Evolutionary conservation across 2,888 invertebrate genomes (phyloP).

Genomic region (Volucella zonaria): DNA sequence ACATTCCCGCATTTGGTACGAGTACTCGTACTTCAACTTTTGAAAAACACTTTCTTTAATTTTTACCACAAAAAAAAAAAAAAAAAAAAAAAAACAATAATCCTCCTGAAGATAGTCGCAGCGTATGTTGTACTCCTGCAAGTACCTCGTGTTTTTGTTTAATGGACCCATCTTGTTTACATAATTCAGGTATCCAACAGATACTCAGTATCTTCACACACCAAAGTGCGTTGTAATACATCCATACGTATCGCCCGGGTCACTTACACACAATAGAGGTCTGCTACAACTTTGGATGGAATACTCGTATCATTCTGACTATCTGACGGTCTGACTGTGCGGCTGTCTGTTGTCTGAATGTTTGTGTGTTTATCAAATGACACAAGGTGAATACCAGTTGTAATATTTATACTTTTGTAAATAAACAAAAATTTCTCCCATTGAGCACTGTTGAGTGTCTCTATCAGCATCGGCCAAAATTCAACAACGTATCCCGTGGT

Average conservation of each 20-base stretch:
- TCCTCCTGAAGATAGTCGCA: background rate
- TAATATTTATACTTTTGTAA: slow-evolving; percentile 66
- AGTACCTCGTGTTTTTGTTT: slow-evolving; percentile 37
- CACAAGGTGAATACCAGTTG: slow-evolving; percentile 69
- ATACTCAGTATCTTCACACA: slow-evolving; percentile 34
- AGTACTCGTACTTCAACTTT: background rate
- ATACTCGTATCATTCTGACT: no score
- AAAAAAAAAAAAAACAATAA: slow-evolving; percentile 7
- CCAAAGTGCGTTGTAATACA: slow-evolving; percentile 40
- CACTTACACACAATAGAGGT: background rate
- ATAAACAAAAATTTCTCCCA: slow-evolving; percentile 44
- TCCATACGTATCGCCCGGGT: slow-evolving; percentile 18
- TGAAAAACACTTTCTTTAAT: slow-evolving; percentile 7
- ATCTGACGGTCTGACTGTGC: no score
- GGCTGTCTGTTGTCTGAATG: background rate
- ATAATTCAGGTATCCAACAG: slow-evolving; percentile 59
- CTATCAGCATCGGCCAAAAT: slow-evolving; percentile 5
- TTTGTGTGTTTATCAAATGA: slow-evolving; percentile 61
- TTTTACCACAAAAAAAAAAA: background rate
- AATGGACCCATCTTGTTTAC: slow-evolving; percentile 55
- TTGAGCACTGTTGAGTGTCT: slow-evolving; percentile 9
- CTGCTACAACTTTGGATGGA: background rate
- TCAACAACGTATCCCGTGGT: slow-evolving; percentile 9
- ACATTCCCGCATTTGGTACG: slow-evolving; percentile 20
- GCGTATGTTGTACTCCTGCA: slow-evolving; percentile 32